Conservation (phyloP, 1,140 invertebrate species). For the Spodoptera frugiperda region DNA sequence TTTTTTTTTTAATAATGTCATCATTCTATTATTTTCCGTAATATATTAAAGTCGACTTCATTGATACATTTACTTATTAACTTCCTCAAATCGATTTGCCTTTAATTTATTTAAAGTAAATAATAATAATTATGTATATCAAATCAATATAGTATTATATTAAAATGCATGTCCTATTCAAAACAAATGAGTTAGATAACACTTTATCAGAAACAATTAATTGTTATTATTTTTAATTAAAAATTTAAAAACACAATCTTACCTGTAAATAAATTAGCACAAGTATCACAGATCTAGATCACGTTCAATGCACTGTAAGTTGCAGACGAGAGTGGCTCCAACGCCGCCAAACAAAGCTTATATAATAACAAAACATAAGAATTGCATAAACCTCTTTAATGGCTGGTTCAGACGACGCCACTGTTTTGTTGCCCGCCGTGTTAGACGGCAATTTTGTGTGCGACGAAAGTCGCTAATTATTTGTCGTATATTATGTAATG, state of each 20-base stretch:
- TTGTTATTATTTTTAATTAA: background rate
- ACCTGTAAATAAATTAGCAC: constrained; percentile 48
- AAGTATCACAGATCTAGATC: constrained; percentile 58
- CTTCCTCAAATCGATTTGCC: too few relatives aligned
- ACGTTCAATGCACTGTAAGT: constrained; percentile 77
- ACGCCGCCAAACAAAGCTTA: constrained; percentile 72
- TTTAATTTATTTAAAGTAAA: too few relatives aligned
- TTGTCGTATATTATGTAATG: too few relatives aligned
- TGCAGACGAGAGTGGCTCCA: constrained; percentile 72
- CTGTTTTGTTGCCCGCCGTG: background rate
- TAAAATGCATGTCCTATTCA: too few relatives aligned
- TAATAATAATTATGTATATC: too few relatives aligned
- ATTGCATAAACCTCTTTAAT: constrained; percentile 79
- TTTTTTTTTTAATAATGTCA: too few relatives aligned
- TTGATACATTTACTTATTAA: too few relatives aligned
- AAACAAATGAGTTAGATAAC: background rate
- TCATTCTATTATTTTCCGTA: too few relatives aligned
- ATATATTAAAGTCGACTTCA: too few relatives aligned
- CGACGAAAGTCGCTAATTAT: background rate
- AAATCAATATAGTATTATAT: too few relatives aligned
- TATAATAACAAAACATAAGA: constrained; percentile 83
- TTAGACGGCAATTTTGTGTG: background rate
- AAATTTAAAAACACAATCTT: constrained; percentile 42
- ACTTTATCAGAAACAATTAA: background rate
- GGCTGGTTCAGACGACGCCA: constrained; percentile 2